phyloP scores from a whole-genome alignment of 2,888 invertebrate genomes.

The Drosophila picticornis region DNA sequence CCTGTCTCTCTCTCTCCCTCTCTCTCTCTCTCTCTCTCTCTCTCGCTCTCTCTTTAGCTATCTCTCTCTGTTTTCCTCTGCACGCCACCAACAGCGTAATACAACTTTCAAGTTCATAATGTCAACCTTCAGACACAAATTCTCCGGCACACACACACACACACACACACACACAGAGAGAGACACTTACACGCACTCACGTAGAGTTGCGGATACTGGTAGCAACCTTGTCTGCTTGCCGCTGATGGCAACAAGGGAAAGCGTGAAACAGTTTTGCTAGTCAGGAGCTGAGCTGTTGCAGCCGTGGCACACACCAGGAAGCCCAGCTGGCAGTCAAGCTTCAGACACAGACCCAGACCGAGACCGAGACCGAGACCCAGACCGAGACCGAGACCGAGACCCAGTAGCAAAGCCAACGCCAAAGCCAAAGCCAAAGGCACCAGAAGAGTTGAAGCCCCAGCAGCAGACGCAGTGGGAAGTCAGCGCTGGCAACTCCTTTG shows the following conservation, averaged over 20 bases:
- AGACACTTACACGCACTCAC: conserved; percentile 19
- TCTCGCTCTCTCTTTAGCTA: background rate
- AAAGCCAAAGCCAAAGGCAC: conserved; percentile 19
- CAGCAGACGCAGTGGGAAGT: conserved; percentile 60
- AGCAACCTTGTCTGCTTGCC: conserved; percentile 42
- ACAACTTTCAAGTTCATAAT: conserved; percentile 84
- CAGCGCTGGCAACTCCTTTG: conserved; percentile 70
- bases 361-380: conserved; percentile 18
- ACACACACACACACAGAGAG: conserved; percentile 35
- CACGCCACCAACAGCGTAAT: conserved; percentile 38
- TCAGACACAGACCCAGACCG: conserved; percentile 41
- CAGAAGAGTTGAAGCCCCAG: conserved; percentile 34
- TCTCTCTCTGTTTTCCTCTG: background rate
- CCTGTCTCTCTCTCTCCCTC: background rate
- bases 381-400: conserved; percentile 7
- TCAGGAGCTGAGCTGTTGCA: conserved; percentile 39
- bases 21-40: too few relatives aligned
- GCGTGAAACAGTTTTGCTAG: conserved; percentile 73
- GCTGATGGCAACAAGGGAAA: conserved; percentile 58
- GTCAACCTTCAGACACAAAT: conserved; percentile 81
- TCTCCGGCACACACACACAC: conserved; percentile 36
- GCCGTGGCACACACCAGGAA: conserved; percentile 47
- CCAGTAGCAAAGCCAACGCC: conserved; percentile 6
- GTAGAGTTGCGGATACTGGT: conserved; percentile 24
- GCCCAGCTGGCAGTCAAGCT: conserved; percentile 52